These are phyloP conservation scores for Capreolus pygargus DNA, from an alignment of 2,113 vertebrate genomes.

Conservation along the genomic window DNA sequence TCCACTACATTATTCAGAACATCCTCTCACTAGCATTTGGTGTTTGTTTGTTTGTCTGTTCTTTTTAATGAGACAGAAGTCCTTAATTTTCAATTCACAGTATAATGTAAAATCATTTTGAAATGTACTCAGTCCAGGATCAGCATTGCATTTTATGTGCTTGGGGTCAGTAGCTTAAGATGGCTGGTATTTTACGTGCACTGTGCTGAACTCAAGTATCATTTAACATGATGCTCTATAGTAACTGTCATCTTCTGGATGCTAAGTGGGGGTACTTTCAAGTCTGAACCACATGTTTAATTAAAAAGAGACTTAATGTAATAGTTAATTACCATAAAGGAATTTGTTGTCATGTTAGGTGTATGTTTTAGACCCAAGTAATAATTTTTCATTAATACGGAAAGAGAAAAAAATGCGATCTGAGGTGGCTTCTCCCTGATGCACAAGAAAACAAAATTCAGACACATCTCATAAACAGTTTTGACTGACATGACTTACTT, in stretches of 20 bases:
- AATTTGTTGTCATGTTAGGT: background rate
- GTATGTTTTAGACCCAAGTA: background rate
- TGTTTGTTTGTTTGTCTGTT: background rate
- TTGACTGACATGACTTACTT: conserved; percentile 75
- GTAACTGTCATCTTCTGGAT: background rate
- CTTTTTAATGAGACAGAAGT: background rate
- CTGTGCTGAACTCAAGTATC: background rate
- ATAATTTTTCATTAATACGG: conserved; percentile 54
- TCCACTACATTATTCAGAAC: background rate
- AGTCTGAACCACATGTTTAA: background rate
- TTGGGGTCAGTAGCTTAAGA: background rate
- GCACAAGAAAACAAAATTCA: conserved; percentile 72
- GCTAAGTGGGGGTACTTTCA: background rate
- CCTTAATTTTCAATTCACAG: background rate
- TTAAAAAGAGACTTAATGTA: background rate
- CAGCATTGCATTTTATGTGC: background rate
- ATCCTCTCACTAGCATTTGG: background rate
- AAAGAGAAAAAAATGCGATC: background rate
- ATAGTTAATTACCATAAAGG: background rate
- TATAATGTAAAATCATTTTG: background rate
- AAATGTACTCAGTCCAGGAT: background rate
- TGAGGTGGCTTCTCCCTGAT: conserved; percentile 53
- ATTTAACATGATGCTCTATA: background rate
- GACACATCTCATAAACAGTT: conserved; percentile 63
- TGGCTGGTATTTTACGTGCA: background rate